Evolutionary conservation across 2,113 vertebrate species (phyloP), one percentile per base, ranked within the genome.

Genomic region (Leptosomus discolor): DNA sequence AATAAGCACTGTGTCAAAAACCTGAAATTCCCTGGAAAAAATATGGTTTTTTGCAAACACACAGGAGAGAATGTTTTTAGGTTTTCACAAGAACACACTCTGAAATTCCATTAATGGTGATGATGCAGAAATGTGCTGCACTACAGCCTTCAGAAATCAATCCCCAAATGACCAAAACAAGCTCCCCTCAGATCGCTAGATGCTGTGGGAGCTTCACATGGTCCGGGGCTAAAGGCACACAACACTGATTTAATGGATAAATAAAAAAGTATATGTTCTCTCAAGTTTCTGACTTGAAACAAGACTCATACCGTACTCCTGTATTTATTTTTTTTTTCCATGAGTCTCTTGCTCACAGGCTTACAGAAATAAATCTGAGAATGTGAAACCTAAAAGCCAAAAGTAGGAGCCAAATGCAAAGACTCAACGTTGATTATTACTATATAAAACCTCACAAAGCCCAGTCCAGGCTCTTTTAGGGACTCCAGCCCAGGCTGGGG

Each of bases 371-470:
- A 86, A 77, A 74, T 53, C 37, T 58, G 70, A 77, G 76, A 84
- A 68, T 29, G 51, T 61, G 48, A n/a, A 64, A 71, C 24, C 56
- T 53, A 48, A 91, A 81, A 93, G 43, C 68, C 27, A 73, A 80
- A 94, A 84, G 23, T 26, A 27, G 43, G 37, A 97, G 48, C 48
- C 80, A 94, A 94, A 89, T n/a, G 36, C 36, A 56, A 71, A 79
- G 63, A 50, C 32, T 46, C 45, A 83, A 5, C 2, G 0, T 56
- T 64, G 48, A 21, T 81, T 92, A 68, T 81, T 84, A 17, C 50
- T 75, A 14, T 77, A 32, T 64, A 87, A 70, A 94, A 83, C 15
- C 46, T 88, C 8, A 3, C 37, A 76, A 77, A 89, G 63, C 30
- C 39, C 23, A 50, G 14, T 50, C 46, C 3, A 1, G 46, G 46